Percentiles rank a stretch among this genome's conserved stretches.
Conservation (phyloP, 2,113 vertebrate species). For the Porphyrio hochstetteri region DNA sequence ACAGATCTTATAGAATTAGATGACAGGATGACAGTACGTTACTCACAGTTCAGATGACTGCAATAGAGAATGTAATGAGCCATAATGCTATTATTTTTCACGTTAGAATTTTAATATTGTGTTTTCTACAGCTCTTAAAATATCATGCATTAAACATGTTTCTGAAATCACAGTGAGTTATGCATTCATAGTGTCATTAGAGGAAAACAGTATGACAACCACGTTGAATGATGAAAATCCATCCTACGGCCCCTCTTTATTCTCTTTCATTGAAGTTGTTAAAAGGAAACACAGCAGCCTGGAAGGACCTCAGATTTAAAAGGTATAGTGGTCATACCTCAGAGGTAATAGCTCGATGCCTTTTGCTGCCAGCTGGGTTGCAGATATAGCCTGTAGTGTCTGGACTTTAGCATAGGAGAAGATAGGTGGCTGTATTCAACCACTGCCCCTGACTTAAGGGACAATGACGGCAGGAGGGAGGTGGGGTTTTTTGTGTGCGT, state of each 20-base stretch:
- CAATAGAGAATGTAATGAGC: conserved; percentile 69
- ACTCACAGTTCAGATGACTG: conserved; percentile 71
- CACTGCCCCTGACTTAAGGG: neutral
- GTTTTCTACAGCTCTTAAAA: conserved; percentile 71
- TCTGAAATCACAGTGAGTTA: conserved; percentile 42
- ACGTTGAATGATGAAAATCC: conserved; percentile 38
- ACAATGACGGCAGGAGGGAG: neutral
- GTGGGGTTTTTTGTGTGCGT: neutral
- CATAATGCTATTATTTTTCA: conserved; percentile 76
- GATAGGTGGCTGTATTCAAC: neutral
- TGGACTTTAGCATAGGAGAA: neutral
- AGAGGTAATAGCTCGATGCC: conserved; percentile 6
- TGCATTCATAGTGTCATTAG: conserved; percentile 57
- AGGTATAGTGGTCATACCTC: neutral
- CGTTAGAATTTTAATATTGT: conserved; percentile 71
- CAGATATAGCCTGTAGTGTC: neutral
- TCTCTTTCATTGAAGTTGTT: conserved; percentile 22
- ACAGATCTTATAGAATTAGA: conserved; percentile 49
- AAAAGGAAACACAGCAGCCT: conserved; percentile 2
- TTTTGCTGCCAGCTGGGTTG: neutral
- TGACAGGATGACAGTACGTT: conserved; percentile 67
- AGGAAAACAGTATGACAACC: conserved; percentile 34
- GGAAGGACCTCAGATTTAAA: neutral
- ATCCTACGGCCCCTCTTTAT: neutral
- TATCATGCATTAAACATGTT: conserved; percentile 72